Conservation (phyloP, 2,113 vertebrate genomes). For the Antigone vipio region DNA sequence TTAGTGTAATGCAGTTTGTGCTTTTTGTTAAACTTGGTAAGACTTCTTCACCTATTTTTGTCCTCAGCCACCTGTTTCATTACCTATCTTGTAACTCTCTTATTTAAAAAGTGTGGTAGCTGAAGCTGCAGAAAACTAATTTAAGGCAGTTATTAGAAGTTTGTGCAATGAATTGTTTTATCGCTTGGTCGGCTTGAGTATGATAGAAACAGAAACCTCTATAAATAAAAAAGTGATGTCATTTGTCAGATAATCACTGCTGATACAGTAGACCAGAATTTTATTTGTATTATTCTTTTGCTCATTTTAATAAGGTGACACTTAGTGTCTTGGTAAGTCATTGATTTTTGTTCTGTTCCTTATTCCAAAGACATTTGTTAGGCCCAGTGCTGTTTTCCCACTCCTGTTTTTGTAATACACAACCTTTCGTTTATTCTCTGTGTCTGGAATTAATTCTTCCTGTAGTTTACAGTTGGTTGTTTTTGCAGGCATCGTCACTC, state of each 20-base stretch:
- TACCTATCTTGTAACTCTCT: neutral
- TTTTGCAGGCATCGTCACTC: neutral
- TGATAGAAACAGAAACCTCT: neutral
- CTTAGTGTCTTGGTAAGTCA: neutral
- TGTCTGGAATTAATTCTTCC: neutral
- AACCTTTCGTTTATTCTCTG: neutral
- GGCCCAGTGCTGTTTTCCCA: neutral
- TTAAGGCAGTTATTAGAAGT: neutral
- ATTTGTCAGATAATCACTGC: neutral
- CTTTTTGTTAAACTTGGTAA: neutral
- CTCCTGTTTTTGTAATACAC: neutral
- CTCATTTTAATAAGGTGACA: neutral
- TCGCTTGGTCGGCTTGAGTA: neutral
- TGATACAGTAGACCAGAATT: neutral
- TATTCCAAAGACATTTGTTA: neutral
- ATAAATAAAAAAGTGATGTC: neutral
- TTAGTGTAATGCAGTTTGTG: neutral
- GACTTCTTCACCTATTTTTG: neutral
- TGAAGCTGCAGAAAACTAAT: neutral
- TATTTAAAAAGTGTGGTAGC: neutral
- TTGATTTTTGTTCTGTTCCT: neutral
- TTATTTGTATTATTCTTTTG: neutral
- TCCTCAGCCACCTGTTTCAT: neutral
- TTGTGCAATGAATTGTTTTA: neutral
- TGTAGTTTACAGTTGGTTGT: neutral